These are phyloP conservation scores for Rafetus swinhoei DNA, from an alignment of 2,113 vertebrate genomes.

Conservation along the genomic window DNA sequence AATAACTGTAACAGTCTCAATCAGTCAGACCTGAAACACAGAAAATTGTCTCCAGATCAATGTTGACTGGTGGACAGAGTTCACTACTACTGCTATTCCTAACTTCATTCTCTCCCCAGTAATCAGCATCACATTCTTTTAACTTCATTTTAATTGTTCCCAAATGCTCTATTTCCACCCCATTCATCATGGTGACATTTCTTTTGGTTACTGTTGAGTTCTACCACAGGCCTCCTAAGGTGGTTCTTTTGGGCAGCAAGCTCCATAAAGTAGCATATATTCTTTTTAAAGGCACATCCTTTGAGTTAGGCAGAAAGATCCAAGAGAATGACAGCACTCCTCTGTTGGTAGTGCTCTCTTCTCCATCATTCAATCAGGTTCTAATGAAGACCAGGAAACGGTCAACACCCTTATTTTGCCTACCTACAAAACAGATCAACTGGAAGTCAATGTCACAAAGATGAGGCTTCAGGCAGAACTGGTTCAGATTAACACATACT, in stretches of 20 bases:
- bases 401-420: neutral
- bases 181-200: neutral
- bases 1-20: neutral
- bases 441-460: neutral
- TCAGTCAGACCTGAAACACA: neutral
- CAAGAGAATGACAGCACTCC: neutral
- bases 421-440: neutral
- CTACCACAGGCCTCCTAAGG: neutral
- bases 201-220: neutral
- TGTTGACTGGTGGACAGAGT: neutral
- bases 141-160: neutral
- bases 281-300: neutral
- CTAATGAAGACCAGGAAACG: neutral
- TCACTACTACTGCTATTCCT: neutral
- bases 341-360: neutral
- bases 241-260: neutral
- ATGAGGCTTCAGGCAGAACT: neutral
- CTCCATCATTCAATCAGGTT: rapidly evolving
- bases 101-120: neutral
- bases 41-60: neutral
- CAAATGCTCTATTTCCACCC: neutral
- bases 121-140: neutral
- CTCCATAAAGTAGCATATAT: neutral
- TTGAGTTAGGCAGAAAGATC: neutral
- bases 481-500: neutral